These are phyloP conservation scores for Anadara kagoshimensis DNA, from an alignment of 1,140 invertebrate species.

Conservation along the genomic window DNA sequence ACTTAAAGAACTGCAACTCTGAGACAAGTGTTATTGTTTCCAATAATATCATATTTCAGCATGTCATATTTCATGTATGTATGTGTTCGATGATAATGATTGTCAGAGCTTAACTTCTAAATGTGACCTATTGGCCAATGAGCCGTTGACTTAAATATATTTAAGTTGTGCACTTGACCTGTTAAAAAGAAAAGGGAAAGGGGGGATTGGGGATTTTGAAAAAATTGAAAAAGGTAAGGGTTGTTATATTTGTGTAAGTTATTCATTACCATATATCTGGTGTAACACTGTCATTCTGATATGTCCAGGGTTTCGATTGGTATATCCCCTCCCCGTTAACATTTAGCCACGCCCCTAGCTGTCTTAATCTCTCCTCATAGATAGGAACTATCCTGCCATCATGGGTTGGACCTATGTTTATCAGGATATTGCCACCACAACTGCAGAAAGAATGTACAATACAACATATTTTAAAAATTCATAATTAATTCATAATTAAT, in stretches of 20 bases:
- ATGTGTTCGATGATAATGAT: too few species aligned
- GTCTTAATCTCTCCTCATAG: constrained; percentile 87
- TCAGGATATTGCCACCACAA: constrained; percentile 90
- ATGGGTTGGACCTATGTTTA: constrained; percentile 93
- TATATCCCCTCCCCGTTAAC: constrained; percentile 94
- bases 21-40: too few species aligned
- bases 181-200: background rate
- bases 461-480: background rate
- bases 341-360: constrained; percentile 82
- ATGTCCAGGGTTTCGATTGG: constrained; percentile 79
- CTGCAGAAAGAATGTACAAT: constrained; percentile 72
- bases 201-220: background rate
- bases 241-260: background rate
- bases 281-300: constrained; percentile 87
- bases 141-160: background rate
- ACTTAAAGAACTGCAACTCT: too few species aligned
- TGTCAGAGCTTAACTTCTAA: too few species aligned
- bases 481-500: too few species aligned
- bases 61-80: too few species aligned
- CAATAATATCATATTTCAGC: too few species aligned
- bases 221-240: too few species aligned
- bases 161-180: background rate
- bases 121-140: background rate
- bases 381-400: constrained; percentile 91
- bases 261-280: constrained; percentile 75